Evolutionary conservation across 2,113 vertebrate species (phyloP).

Genomic region (Ailurus styani): DNA sequence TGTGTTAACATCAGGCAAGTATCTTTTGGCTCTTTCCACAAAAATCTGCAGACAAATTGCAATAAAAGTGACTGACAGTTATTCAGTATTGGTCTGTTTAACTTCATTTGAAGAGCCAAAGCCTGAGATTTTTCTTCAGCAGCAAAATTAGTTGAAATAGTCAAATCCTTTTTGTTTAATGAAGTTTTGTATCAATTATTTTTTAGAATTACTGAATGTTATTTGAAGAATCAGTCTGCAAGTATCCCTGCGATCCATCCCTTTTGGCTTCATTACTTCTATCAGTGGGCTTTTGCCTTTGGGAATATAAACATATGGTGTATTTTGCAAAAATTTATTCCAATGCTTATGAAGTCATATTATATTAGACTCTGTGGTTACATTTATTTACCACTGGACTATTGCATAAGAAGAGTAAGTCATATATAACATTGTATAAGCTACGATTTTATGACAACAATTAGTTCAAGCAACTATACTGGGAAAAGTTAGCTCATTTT

Average conservation of each 20-base stretch:
- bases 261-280: constrained; percentile 32
- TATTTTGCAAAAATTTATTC: constrained; percentile 41
- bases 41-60: not conserved
- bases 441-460: not conserved
- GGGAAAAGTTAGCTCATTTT: not conserved
- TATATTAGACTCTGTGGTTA: constrained; percentile 23
- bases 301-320: not conserved
- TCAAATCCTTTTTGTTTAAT: constrained; percentile 8
- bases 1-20: not conserved
- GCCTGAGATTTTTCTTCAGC: not conserved
- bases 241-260: not conserved
- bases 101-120: not conserved
- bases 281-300: constrained; percentile 18
- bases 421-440: constrained; percentile 21
- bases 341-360: not conserved
- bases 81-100: not conserved
- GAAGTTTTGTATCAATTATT: not conserved
- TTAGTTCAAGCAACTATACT: not conserved
- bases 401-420: constrained; percentile 12
- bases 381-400: constrained; percentile 20
- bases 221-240: constrained; percentile 17
- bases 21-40: not conserved
- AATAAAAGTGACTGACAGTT: not conserved
- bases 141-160: constrained; percentile 24
- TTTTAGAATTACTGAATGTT: constrained; percentile 19